Percentiles rank a stretch among this genome's conserved stretches.
These are phyloP conservation scores for Spea bombifrons DNA, from an alignment of 2,113 vertebrate species.

Conservation along the genomic window DNA sequence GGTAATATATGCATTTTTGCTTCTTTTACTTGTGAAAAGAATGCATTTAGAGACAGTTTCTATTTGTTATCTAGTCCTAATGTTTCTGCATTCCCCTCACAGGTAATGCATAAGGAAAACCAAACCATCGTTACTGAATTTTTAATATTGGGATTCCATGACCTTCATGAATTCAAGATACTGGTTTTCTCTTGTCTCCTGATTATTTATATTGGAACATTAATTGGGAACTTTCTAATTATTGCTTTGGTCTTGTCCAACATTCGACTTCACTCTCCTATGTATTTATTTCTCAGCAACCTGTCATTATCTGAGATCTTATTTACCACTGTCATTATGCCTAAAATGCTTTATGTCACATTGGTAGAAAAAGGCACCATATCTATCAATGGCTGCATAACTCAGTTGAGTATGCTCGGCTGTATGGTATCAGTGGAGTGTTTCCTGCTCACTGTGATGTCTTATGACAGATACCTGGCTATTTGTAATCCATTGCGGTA, in stretches of 20 bases:
- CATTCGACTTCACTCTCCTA: constrained; percentile 4
- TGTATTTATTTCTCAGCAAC: constrained; percentile 44
- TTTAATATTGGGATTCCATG: constrained; percentile 25
- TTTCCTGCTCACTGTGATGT: constrained; percentile 48
- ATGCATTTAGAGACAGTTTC: too few relatives aligned
- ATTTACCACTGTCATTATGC: constrained; percentile 4
- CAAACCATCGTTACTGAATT: neutral
- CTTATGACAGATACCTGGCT: constrained; percentile 49
- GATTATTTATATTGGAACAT: neutral
- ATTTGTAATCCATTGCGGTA: constrained; percentile 45
- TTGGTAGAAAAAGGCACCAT: constrained; percentile 37
- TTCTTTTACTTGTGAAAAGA: too few relatives aligned
- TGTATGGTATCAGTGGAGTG: neutral
- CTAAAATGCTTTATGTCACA: constrained; percentile 14
- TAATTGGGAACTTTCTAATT: constrained; percentile 33
- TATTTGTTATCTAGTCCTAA: too few relatives aligned
- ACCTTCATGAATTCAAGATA: neutral
- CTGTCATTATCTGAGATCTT: constrained; percentile 50
- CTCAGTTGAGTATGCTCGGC: constrained; percentile 4
- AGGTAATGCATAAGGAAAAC: neutral
- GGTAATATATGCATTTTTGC: too few relatives aligned
- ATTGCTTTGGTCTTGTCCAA: neutral
- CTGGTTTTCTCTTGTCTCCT: constrained; percentile 1
- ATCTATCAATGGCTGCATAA: constrained; percentile 20
- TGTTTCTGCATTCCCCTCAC: neutral